Percentiles rank a stretch among this genome's conserved stretches.
phyloP scores from a whole-genome alignment of 2,113 vertebrate species.

The Todiramphus saurophagus region DNA sequence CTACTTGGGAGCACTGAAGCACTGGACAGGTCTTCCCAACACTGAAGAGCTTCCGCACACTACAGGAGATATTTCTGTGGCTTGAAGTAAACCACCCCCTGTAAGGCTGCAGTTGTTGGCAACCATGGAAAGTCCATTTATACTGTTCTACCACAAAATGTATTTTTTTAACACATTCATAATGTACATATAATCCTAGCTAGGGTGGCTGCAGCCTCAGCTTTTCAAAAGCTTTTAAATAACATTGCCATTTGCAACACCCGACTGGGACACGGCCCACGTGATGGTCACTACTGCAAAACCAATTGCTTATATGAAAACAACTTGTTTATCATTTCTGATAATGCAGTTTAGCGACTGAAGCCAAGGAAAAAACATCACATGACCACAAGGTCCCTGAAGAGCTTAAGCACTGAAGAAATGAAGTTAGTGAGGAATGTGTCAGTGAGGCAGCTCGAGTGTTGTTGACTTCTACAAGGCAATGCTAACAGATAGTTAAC shows the following conservation, averaged over 20 bases:
- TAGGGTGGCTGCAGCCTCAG: neutral
- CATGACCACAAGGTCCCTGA: neutral
- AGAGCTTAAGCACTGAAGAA: neutral
- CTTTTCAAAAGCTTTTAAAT: neutral
- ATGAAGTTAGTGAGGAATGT: neutral
- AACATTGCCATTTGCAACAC: neutral
- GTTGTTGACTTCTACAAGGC: neutral
- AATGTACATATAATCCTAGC: neutral
- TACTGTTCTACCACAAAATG: neutral
- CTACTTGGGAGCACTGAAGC: neutral
- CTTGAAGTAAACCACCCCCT: neutral
- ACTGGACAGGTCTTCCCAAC: constrained; percentile 23
- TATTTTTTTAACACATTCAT: neutral
- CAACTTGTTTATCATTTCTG: neutral
- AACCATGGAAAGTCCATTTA: neutral
- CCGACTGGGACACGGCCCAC: rapidly evolving
- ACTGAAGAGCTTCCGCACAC: neutral
- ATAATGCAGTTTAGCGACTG: neutral
- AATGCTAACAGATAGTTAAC: neutral
- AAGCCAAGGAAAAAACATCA: neutral
- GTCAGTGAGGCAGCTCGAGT: neutral
- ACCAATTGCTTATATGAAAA: neutral
- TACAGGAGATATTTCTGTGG: neutral
- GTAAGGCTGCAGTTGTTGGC: neutral
- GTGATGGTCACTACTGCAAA: neutral